phyloP scores from a whole-genome alignment of 1,140 invertebrate species.

The Leptestheria dahalacensis region DNA sequence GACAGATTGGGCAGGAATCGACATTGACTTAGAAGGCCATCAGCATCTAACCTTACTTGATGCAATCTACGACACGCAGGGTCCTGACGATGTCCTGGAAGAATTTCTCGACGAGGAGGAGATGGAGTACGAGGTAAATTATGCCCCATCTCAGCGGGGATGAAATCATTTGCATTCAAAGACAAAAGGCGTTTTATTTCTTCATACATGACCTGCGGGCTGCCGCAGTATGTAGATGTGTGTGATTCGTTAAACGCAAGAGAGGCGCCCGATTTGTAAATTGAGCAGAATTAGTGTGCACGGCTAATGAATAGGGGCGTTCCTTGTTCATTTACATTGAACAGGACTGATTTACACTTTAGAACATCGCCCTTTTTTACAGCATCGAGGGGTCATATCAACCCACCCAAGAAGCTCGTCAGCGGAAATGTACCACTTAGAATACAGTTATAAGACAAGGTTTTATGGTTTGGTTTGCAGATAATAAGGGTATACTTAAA shows the following conservation, averaged over 20 bases:
- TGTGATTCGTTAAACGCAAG: background rate
- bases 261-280: background rate
- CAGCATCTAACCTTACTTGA: background rate
- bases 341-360: background rate
- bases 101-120: constrained; percentile 10
- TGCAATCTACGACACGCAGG: constrained; percentile 10
- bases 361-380: background rate
- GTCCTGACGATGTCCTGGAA: constrained; percentile 4
- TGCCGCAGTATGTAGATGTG: background rate
- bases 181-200: no score
- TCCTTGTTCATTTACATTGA: background rate
- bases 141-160: no score
- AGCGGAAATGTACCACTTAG: no score
- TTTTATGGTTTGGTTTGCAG: no score
- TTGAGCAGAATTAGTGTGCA: background rate
- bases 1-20: constrained; percentile 10
- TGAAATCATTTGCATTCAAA: no score
- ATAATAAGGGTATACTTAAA: background rate
- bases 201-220: no score
- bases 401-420: background rate
- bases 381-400: no score
- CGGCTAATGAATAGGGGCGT: background rate
- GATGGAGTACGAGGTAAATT: constrained; percentile 17
- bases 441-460: no score
- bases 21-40: background rate